Evolutionary conservation across 2,113 vertebrate genomes (phyloP), one percentile per base, ranked within the genome.

Genomic region (Petroica traversi): DNA sequence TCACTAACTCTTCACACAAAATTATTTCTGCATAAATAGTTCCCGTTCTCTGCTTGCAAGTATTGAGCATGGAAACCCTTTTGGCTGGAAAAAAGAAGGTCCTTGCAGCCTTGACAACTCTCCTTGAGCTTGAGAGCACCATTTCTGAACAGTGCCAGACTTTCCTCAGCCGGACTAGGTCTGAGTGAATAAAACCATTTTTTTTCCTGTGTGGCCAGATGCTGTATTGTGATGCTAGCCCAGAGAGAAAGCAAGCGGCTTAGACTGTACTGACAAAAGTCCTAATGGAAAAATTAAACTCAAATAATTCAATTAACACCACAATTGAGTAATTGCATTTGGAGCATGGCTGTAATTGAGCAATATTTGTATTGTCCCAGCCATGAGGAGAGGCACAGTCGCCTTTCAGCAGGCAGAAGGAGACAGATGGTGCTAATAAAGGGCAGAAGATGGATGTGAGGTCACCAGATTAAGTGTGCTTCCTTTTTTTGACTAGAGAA

Each of bases 291-390:
- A 92, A 88, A 95, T 95, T 95, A 93, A 93, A 92, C 55, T 63
- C 51, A 88, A 95, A 96, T 95, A 89, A 96, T 93, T 95, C 78
- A 95, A 94, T 97, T 97, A 96, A 83, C 61, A 92, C 29, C 16
- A 41, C 85, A 86, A 93, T 55, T 57, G 93, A 95, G 51, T 88
- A 94, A 96, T 92, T 93, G 82, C 40, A 43, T 89, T 97, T 92
- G 62, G 78, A 94, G 54, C 57, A 74, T 20, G 72, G 88, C 55
- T 72, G 69, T 90, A 93, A 96, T 94, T 91, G 75, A 88, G 55
- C 82, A 91, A 76, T 96, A 89, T 97, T 96, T 95, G 84, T 76
- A 59, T 88, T 94, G 81, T 93, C 74, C 91, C 74, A 77, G 80
- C 87, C 45, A 61, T 2, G 45, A 66, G 49, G 67, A 49, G 1